These are phyloP conservation scores for Adelosebastes latens DNA, from an alignment of 2,797 vertebrate species.

Conservation along the genomic window DNA sequence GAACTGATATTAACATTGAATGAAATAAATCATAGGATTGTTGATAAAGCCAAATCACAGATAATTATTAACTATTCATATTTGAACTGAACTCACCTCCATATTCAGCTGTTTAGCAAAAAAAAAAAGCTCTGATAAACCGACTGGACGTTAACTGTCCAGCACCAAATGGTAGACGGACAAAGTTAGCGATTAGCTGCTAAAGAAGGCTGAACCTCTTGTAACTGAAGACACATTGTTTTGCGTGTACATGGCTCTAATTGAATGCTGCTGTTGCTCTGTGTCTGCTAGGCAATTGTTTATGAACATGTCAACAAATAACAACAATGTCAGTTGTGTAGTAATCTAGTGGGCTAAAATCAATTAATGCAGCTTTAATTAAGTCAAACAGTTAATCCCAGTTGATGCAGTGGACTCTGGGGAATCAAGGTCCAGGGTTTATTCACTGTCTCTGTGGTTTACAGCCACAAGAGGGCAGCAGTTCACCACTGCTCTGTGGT, in stretches of 20 bases:
- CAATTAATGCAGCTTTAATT: neutral
- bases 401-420: neutral
- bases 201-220: neutral
- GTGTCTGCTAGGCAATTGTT: neutral
- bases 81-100: neutral
- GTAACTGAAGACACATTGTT: neutral
- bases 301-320: neutral
- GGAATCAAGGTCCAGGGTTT: neutral
- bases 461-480: constrained; percentile 35
- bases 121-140: neutral
- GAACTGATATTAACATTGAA: neutral
- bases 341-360: neutral
- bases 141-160: neutral
- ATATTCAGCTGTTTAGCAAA: neutral
- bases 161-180: neutral
- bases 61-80: neutral
- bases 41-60: neutral
- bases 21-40: neutral
- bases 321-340: neutral
- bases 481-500: neutral
- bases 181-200: neutral
- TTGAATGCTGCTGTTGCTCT: neutral
- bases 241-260: neutral
- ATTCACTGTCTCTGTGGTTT: neutral
- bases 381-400: neutral